These are phyloP conservation scores for Amphiprion percula DNA, from an alignment of 2,113 vertebrate genomes.

Conservation along the genomic window DNA sequence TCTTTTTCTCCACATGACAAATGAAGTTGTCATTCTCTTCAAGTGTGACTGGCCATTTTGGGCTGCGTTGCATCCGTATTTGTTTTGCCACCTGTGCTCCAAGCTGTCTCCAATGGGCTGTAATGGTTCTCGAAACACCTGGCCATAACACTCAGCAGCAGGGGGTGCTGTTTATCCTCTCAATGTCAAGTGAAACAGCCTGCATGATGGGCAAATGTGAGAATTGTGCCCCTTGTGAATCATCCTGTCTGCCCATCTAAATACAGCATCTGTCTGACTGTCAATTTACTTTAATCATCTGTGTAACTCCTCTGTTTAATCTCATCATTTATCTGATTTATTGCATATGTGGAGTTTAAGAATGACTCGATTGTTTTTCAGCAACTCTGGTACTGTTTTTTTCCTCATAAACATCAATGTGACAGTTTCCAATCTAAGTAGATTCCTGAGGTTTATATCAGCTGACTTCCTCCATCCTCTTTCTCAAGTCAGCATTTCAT, in stretches of 20 bases:
- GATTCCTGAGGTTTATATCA: background rate
- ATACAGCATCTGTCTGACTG: background rate
- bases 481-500: constrained; percentile 34
- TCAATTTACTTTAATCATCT: background rate
- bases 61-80: constrained; percentile 23
- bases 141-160: constrained; percentile 51
- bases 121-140: constrained; percentile 26
- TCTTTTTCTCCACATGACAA: constrained; percentile 48
- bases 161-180: constrained; percentile 67
- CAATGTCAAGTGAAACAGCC: constrained; percentile 31
- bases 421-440: background rate
- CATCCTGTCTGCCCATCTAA: constrained; percentile 3
- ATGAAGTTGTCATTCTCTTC: constrained; percentile 58
- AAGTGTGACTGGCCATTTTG: constrained; percentile 40
- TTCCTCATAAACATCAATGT: background rate
- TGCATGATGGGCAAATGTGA: constrained; percentile 22
- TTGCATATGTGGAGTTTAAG: background rate
- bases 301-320: background rate
- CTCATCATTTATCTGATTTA: constrained; percentile 8
- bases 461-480: background rate
- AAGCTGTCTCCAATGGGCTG: constrained; percentile 32
- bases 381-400: background rate
- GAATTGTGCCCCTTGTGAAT: constrained; percentile 31
- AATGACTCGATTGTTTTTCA: background rate
- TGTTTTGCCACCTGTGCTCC: constrained; percentile 60